Conservation (phyloP, 2,113 vertebrate genomes). For the Boleophthalmus pectinirostris region DNA sequence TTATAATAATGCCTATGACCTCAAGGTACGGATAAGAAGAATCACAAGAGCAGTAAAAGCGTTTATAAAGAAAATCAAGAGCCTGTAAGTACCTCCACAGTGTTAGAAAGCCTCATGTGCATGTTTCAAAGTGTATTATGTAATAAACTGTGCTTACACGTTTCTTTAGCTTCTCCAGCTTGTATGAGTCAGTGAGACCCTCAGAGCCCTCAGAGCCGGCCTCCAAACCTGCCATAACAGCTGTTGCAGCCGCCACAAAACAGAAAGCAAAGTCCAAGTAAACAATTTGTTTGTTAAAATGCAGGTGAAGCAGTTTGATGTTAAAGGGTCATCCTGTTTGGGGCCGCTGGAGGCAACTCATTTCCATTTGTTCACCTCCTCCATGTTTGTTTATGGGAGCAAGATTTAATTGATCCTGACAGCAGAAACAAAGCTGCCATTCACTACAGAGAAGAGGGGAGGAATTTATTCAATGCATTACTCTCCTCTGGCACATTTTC, state of each 20-base stretch:
- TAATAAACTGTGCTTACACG: not conserved
- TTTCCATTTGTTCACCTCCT: conserved; percentile 47
- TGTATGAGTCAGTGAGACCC: conserved; percentile 50
- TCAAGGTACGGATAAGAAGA: conserved; percentile 85
- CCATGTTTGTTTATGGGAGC: conserved; percentile 59
- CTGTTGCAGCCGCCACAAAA: conserved; percentile 49
- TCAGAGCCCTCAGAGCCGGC: conserved; percentile 11
- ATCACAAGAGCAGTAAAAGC: conserved; percentile 73
- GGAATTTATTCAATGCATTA: conserved; percentile 52
- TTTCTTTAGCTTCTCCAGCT: conserved; percentile 55
- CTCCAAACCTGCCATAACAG: conserved; percentile 32
- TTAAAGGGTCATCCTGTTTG: conserved; percentile 45
- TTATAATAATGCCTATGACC: not conserved
- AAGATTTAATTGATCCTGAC: conserved; percentile 59
- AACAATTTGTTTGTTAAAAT: conserved; percentile 12
- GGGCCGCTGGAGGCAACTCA: conserved; percentile 41
- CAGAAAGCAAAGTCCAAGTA: conserved; percentile 77
- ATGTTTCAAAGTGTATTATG: not conserved
- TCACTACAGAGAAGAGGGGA: conserved; percentile 40
- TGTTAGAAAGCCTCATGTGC: not conserved
- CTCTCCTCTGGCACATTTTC: conserved; percentile 43
- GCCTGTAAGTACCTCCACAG: conserved; percentile 76
- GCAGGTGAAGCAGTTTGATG: conserved; percentile 30
- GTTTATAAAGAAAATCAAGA: conserved; percentile 80
- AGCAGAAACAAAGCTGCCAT: conserved; percentile 66